phyloP scores from a whole-genome alignment of 2,888 invertebrate genomes.

The Cyclophora punctaria region DNA sequence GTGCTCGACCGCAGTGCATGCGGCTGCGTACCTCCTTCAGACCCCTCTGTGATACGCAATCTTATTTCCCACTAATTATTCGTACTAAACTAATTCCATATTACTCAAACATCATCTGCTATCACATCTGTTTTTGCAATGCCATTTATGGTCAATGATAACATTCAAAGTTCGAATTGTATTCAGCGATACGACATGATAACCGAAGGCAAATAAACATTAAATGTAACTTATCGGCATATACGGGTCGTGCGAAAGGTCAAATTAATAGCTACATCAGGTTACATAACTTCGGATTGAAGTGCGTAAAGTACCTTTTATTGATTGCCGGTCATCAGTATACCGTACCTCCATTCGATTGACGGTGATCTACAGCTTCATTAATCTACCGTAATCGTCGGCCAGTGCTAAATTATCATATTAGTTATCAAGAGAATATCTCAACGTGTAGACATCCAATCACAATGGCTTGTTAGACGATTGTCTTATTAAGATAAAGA shows the following conservation, averaged over 20 bases:
- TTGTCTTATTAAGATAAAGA: too few species aligned
- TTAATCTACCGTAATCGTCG: constrained; percentile 37
- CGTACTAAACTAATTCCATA: too few species aligned
- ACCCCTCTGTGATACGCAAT: not conserved
- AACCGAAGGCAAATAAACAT: constrained; percentile 7
- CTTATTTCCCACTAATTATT: too few species aligned
- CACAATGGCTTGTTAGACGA: too few species aligned
- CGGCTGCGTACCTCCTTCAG: constrained; percentile 5
- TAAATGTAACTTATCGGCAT: constrained; percentile 10
- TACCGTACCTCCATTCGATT: constrained; percentile 27
- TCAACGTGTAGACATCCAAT: too few species aligned
- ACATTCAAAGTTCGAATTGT: not conserved
- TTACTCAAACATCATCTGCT: too few species aligned
- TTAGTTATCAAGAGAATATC: too few species aligned
- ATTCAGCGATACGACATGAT: not conserved
- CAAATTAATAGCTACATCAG: constrained; percentile 11
- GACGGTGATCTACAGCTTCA: constrained; percentile 43
- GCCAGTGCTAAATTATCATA: constrained; percentile 19
- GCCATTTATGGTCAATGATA: too few species aligned
- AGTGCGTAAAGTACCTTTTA: constrained; percentile 18
- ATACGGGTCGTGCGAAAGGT: constrained; percentile 14
- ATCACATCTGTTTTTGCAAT: too few species aligned
- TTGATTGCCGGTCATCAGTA: constrained; percentile 35
- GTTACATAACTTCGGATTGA: constrained; percentile 19
- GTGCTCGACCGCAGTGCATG: constrained; percentile 40